A percentile compares a stretch with the other conserved stretches of the same genome.
These are phyloP conservation scores for Papilio gigon DNA, from an alignment of 2,888 invertebrate genomes.

Conservation along the genomic window DNA sequence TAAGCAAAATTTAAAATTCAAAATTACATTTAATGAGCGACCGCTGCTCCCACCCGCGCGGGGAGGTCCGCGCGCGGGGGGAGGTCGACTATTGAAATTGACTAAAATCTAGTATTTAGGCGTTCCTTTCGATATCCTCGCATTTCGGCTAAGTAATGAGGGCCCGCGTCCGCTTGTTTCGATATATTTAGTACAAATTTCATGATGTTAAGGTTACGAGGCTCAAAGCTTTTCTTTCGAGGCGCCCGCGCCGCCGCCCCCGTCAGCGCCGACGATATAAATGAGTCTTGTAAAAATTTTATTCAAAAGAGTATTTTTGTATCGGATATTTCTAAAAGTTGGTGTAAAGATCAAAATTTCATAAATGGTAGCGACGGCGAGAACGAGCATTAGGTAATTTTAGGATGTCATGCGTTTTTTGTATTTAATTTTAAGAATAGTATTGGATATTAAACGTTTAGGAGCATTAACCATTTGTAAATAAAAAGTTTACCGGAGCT, in stretches of 20 bases:
- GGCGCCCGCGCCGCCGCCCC: slow-evolving; percentile 68
- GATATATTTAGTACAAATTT: slow-evolving; percentile 83
- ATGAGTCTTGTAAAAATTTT: slow-evolving; percentile 82
- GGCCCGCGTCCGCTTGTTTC: slow-evolving; percentile 78
- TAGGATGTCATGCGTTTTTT: slow-evolving; percentile 82
- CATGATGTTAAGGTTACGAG: slow-evolving; percentile 82
- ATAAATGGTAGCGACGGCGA: slow-evolving; percentile 81
- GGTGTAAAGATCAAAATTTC: slow-evolving; percentile 84
- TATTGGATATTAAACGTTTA: slow-evolving; percentile 85
- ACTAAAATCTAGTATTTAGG: slow-evolving; percentile 76
- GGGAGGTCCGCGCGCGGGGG: slow-evolving; percentile 16
- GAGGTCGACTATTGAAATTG: slow-evolving; percentile 51
- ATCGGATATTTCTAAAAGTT: slow-evolving; percentile 84
- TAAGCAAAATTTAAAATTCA: slow-evolving; percentile 74
- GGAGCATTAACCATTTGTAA: slow-evolving; percentile 88
- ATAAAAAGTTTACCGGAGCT: slow-evolving; percentile 76
- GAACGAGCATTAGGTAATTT: slow-evolving; percentile 79
- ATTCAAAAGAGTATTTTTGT: slow-evolving; percentile 84
- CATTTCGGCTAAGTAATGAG: slow-evolving; percentile 81
- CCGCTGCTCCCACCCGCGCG: slow-evolving; percentile 51
- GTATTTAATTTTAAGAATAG: slow-evolving; percentile 84
- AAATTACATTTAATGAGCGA: slow-evolving; percentile 74
- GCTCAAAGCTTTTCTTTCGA: slow-evolving; percentile 82
- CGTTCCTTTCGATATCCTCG: slow-evolving; percentile 81
- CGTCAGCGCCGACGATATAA: slow-evolving; percentile 65